Evolutionary conservation across 2,113 vertebrate genomes (phyloP), one percentile per base, ranked within the genome.

Genomic region (Phyllopteryx taeniolatus): DNA sequence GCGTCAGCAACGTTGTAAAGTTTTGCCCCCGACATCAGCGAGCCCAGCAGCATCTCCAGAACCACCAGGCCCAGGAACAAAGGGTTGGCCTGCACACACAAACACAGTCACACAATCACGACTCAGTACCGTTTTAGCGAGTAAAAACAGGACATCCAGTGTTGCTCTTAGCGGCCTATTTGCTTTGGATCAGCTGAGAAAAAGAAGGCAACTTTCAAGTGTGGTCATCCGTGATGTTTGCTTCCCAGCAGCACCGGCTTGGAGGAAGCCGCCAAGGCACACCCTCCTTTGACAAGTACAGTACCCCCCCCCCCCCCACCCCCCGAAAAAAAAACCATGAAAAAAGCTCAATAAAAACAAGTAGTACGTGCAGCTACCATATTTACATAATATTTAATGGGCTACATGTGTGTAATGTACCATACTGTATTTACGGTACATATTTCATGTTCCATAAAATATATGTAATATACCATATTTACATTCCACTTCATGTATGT

Each of bases 11-110:
- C 59, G 54, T 85, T 90, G 72, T 86, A 82, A 1, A 90, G 43
- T 2, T 86, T 70, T 8, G 88, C 85, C 51, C 86, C 92, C 11
- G 85, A 93, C 86, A 75, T 93, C 84, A 94, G 61, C 88, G 93
- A 87, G 63, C 92, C 94, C 80, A 96, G 79, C 69, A 89, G 67
- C 78, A 95, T 54, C 89, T 98, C 96, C 82, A 98, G 87, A 7
- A 92, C 49, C 72, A 98, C 91, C 88, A 98, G 90, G 35, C 90
- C 91, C 51, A 95, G 0, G 79, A 98, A 98, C 90, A 94, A 93
- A 0, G 94, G 95, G 66, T 93, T 95, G 64, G 94, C 95, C 96
- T 98, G 74, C 7, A 87, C 85, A 54, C 67, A 74, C 64, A 77
- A 8, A 76, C 61, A 75, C 61, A 73, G 89, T 85, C 19, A 89